Percentiles rank a stretch among this genome's conserved stretches.
These are phyloP conservation scores for Drosophila incognita DNA, from an alignment of 2,888 invertebrate genomes.

Conservation along the genomic window DNA sequence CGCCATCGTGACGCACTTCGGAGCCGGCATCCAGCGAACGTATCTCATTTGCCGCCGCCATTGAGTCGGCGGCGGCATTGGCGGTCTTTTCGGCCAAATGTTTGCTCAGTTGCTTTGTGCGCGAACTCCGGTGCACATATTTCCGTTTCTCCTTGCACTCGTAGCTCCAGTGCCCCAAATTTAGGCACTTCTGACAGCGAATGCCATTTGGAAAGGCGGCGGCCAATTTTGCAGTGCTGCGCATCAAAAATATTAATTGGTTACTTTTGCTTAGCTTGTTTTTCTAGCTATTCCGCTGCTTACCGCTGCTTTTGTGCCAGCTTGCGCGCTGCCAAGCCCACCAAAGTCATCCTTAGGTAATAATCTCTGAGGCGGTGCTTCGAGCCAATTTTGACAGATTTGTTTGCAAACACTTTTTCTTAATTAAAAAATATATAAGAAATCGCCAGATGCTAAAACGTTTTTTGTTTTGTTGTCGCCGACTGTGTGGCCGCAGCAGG, in stretches of 20 bases:
- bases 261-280: neutral
- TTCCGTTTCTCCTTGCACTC: constrained; percentile 95
- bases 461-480: constrained; percentile 43
- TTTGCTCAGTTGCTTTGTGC: constrained; percentile 92
- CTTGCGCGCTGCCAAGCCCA: constrained; percentile 83
- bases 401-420: neutral
- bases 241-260: neutral
- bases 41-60: neutral
- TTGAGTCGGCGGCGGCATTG: constrained; percentile 26
- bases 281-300: constrained; percentile 3
- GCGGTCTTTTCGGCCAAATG: constrained; percentile 84
- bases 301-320: constrained; percentile 83
- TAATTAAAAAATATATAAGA: constrained; percentile 15
- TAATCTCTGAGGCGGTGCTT: constrained; percentile 58
- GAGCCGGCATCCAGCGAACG: constrained; percentile 15
- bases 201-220: constrained; percentile 90
- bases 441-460: constrained; percentile 22
- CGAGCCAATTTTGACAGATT: constrained; percentile 67
- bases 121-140: constrained; percentile 92
- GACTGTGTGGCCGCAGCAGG: constrained; percentile 16
- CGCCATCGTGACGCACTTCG: constrained; percentile 26
- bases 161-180: constrained; percentile 97
- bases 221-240: constrained; percentile 87
- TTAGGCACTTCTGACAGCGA: constrained; percentile 96
- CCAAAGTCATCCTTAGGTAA: constrained; percentile 80